Conservation (phyloP, 1,140 invertebrate species). For the Wiebesia pumilae region DNA sequence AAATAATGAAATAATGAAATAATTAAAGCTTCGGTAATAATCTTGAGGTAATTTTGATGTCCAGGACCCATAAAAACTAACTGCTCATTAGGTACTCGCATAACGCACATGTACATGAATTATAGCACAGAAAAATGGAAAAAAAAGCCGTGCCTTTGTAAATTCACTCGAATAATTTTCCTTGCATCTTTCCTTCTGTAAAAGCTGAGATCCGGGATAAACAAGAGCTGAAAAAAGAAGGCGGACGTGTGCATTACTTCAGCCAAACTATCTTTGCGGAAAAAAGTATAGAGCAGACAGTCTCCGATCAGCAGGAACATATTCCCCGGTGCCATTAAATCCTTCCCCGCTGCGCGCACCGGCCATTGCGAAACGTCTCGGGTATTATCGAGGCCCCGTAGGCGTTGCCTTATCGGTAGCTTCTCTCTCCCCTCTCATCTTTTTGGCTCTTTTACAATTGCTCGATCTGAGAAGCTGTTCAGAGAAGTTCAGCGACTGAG, state of each 20-base stretch:
- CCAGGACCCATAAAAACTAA: not conserved
- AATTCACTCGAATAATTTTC: not conserved
- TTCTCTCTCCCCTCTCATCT: not conserved
- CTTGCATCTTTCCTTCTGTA: not conserved
- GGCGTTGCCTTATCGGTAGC: slow-evolving; percentile 34
- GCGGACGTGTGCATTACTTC: not conserved
- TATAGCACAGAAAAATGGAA: too few relatives aligned
- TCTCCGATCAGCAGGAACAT: slow-evolving; percentile 7
- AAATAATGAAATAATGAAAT: too few relatives aligned
- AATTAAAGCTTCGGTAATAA: too few relatives aligned
- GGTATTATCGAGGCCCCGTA: slow-evolving; percentile 12
- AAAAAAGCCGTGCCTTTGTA: too few relatives aligned
- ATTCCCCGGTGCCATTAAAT: slow-evolving; percentile 37
- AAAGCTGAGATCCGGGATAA: not conserved
- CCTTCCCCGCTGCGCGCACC: slow-evolving; percentile 18
- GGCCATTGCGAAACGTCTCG: not conserved
- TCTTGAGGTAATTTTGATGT: not conserved
- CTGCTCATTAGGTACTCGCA: not conserved
- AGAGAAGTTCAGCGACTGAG: not conserved
- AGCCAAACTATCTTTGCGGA: not conserved
- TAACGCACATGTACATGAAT: too few relatives aligned
- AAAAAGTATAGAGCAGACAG: not conserved
- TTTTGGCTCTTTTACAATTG: not conserved
- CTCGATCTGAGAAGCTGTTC: not conserved
- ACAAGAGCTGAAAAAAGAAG: not conserved